Evolutionary conservation across 2,797 vertebrate species (phyloP).

Genomic region (Momotus momota): DNA sequence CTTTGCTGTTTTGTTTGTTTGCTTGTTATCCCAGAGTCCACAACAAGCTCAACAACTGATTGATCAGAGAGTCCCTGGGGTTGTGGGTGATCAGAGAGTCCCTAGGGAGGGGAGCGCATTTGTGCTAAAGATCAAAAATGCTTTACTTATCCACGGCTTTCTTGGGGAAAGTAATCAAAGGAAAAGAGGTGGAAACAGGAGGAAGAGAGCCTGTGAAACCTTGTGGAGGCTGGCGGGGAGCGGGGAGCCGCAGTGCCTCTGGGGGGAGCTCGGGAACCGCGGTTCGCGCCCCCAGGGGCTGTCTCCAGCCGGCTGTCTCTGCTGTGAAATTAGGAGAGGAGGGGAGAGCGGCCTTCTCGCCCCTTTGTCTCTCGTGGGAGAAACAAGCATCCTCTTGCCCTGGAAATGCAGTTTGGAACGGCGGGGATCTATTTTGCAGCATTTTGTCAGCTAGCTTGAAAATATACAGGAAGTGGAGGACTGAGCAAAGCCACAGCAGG

Average conservation of each 20-base stretch:
- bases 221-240: background rate
- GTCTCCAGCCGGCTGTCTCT: background rate
- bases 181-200: background rate
- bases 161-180: background rate
- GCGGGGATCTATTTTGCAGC: background rate
- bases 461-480: background rate
- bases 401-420: background rate
- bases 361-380: background rate
- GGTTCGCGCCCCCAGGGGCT: background rate
- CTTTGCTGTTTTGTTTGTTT: background rate
- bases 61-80: background rate
- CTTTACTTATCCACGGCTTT: background rate
- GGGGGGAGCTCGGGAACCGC: constrained; percentile 72
- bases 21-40: background rate
- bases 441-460: background rate
- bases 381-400: background rate
- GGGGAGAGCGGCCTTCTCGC: background rate
- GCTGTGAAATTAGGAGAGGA: background rate
- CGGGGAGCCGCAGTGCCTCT: constrained; percentile 24
- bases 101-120: background rate
- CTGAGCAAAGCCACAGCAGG: background rate
- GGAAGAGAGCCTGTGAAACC: background rate
- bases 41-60: background rate
- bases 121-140: background rate
- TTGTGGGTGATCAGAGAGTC: background rate